phyloP scores from a whole-genome alignment of 2,113 vertebrate species.

The Ibidorhyncha struthersii region DNA sequence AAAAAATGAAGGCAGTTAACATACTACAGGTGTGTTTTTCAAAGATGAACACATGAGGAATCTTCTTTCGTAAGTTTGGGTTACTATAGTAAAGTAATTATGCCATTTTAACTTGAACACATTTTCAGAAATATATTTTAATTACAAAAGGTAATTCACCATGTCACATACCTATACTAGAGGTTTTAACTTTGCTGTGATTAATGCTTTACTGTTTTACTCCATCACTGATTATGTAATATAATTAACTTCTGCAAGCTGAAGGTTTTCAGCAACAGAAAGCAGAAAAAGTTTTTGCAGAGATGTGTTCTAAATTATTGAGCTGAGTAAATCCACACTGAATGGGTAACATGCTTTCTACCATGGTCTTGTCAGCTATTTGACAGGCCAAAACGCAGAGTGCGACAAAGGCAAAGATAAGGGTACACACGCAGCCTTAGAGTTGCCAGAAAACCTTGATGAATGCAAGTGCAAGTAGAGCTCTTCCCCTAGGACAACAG shows the following conservation, averaged over 20 bases:
- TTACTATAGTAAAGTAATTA: neutral
- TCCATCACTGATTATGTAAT: neutral
- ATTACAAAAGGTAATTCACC: neutral
- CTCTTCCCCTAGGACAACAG: conserved; percentile 62
- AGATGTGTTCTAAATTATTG: neutral
- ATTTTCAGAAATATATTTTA: neutral
- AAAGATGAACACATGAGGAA: neutral
- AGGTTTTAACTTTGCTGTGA: neutral
- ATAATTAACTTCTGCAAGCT: neutral
- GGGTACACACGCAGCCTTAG: neutral
- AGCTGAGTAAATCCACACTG: neutral
- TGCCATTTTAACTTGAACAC: neutral
- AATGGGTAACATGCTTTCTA: conserved; percentile 26
- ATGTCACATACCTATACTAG: accelerated
- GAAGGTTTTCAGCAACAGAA: neutral
- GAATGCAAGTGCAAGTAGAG: conserved; percentile 67
- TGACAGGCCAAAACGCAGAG: conserved; percentile 70
- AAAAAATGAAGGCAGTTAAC: neutral
- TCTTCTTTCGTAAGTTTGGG: neutral
- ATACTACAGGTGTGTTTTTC: neutral
- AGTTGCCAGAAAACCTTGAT: conserved; percentile 60
- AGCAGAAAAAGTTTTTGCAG: neutral
- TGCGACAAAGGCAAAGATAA: conserved; percentile 73
- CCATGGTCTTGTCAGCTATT: conserved; percentile 48
- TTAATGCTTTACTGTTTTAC: neutral